Conservation (phyloP, 2,113 vertebrate species). For the Hystrix cristata region DNA sequence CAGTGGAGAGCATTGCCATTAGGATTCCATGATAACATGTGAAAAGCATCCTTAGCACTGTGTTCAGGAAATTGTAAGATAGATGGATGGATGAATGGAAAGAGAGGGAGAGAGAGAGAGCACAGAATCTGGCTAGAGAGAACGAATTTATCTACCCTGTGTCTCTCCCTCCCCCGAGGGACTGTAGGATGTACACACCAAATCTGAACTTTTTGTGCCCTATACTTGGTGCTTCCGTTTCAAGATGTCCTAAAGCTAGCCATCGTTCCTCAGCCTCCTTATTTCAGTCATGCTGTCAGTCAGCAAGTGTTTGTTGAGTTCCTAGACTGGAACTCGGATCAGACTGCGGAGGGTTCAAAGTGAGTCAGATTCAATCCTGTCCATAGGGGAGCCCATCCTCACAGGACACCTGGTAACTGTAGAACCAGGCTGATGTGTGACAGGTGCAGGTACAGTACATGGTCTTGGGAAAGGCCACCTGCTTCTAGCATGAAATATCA, state of each 20-base stretch:
- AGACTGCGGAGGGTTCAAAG: background rate
- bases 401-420: background rate
- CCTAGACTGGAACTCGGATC: background rate
- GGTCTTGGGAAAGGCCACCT: background rate
- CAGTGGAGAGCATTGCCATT: background rate
- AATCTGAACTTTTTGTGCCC: background rate
- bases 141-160: background rate
- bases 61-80: background rate
- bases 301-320: background rate
- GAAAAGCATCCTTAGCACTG: background rate
- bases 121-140: background rate
- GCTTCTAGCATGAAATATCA: background rate
- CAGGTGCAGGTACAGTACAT: background rate
- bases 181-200: background rate
- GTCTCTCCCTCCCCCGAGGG: background rate
- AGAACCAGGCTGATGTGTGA: slow-evolving; percentile 2
- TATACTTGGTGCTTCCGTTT: background rate
- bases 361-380: background rate
- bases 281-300: background rate
- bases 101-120: background rate
- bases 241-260: background rate
- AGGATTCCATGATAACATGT: background rate
- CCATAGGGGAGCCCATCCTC: background rate
- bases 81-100: background rate
- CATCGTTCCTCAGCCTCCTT: background rate